Percentiles rank a stretch among this genome's conserved stretches.
Conservation (phyloP, 1,140 invertebrate species). For the Phthorimaea operculella region DNA sequence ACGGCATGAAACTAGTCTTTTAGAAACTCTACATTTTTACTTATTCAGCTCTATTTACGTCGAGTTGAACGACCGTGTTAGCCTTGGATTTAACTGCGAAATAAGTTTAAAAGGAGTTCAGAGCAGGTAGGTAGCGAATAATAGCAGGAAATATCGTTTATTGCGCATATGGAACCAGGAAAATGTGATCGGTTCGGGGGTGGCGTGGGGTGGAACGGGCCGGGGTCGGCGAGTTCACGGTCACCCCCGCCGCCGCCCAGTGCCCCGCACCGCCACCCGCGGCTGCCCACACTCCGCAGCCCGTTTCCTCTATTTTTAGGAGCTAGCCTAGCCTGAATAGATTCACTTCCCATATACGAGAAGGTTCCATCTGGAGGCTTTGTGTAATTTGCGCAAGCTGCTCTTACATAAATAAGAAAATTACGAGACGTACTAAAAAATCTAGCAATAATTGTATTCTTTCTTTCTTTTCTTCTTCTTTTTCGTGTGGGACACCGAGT, state of each 20-base stretch:
- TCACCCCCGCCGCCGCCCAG: constrained; percentile 21
- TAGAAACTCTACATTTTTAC: background rate
- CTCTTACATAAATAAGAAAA: no score
- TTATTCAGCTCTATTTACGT: background rate
- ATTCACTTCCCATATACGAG: constrained; percentile 3
- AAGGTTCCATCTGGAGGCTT: background rate
- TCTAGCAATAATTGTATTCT: no score
- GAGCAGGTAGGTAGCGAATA: background rate
- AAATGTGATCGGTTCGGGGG: background rate
- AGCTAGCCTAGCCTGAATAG: constrained; percentile 8
- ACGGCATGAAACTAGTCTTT: no score
- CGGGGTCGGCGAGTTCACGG: constrained; percentile 59
- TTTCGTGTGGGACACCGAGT: no score
- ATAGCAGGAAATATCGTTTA: constrained; percentile 3
- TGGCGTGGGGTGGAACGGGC: constrained; percentile 10
- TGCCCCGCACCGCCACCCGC: constrained; percentile 14
- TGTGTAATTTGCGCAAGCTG: no score
- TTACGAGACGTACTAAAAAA: no score
- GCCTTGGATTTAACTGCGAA: background rate
- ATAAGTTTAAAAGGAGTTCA: background rate
- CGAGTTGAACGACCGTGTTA: background rate
- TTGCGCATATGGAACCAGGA: constrained; percentile 2
- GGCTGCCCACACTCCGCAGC: constrained; percentile 6
- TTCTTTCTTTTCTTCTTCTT: no score
- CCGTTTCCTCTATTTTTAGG: constrained; percentile 29